These are phyloP conservation scores for Caerostris extrusa DNA, from an alignment of 1,140 invertebrate genomes.

Conservation along the genomic window DNA sequence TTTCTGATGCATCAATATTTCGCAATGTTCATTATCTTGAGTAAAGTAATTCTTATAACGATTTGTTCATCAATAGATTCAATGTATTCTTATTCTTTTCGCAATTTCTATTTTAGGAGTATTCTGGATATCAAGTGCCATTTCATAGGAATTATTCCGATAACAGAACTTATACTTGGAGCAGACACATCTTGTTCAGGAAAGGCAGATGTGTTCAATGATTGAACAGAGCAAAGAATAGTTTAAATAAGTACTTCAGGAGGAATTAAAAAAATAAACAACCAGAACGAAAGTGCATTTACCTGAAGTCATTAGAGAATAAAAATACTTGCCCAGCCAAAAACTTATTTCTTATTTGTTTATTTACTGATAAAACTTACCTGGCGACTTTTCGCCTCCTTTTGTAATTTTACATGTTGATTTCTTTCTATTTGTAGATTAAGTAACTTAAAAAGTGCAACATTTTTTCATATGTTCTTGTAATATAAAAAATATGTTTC, in stretches of 20 bases:
- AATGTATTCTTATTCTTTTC: background rate
- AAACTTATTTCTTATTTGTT: no score
- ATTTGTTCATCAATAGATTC: background rate
- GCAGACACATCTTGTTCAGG: background rate
- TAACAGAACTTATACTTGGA: background rate
- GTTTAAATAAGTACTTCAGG: background rate
- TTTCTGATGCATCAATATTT: background rate
- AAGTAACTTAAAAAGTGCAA: no score
- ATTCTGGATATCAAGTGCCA: background rate
- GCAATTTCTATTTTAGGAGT: background rate
- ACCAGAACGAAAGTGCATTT: no score
- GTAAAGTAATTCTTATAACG: background rate
- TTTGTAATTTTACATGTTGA: no score
- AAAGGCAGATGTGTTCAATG: background rate
- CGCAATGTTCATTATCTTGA: background rate
- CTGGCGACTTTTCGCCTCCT: no score
- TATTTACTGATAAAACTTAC: no score
- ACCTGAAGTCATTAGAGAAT: no score
- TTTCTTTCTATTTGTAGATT: no score
- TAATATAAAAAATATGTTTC: no score
- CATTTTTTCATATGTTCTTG: no score
- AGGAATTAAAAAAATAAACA: no score
- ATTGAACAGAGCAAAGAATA: background rate
- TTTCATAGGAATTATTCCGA: background rate
- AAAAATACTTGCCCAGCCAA: no score